Conservation (phyloP, 2,113 vertebrate species). For the Pomatostomus ruficeps region DNA sequence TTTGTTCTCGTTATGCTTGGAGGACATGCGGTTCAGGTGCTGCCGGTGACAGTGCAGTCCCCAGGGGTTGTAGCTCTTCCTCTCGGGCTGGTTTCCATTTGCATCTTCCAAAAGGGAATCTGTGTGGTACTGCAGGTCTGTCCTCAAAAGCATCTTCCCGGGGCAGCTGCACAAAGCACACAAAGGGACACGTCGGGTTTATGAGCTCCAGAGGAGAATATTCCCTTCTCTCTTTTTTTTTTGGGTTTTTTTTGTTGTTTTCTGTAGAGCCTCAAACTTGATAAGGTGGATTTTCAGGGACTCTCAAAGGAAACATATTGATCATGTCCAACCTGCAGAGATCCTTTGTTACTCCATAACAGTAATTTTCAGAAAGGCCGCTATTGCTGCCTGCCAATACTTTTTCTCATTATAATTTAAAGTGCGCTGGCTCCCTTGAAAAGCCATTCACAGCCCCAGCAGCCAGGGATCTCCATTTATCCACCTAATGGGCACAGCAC, state of each 20-base stretch:
- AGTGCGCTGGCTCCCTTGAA: neutral
- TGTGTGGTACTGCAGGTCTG: conserved; percentile 43
- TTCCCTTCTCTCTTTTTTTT: neutral
- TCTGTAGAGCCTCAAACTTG: neutral
- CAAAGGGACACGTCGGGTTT: neutral
- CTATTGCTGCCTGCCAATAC: conserved; percentile 15
- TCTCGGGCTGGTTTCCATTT: conserved; percentile 49
- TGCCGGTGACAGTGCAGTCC: conserved; percentile 73
- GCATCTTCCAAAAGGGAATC: conserved; percentile 50
- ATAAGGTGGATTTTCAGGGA: neutral
- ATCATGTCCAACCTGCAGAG: neutral
- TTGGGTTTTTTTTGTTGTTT: neutral
- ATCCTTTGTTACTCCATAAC: neutral
- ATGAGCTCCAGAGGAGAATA: neutral
- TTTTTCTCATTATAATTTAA: conserved; percentile 10
- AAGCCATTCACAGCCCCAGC: neutral
- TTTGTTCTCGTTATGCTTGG: conserved; percentile 69
- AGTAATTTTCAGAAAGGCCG: neutral
- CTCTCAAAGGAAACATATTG: conserved; percentile 11
- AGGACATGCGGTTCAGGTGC: conserved; percentile 72
- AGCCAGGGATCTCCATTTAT: neutral
- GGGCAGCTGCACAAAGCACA: conserved; percentile 33
- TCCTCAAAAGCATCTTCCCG: conserved; percentile 29
- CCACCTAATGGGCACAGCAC: neutral
- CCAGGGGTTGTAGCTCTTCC: conserved; percentile 72